phyloP scores from a whole-genome alignment of 35 echinoderm and acorn worm species.

The Ptychodera flava region DNA sequence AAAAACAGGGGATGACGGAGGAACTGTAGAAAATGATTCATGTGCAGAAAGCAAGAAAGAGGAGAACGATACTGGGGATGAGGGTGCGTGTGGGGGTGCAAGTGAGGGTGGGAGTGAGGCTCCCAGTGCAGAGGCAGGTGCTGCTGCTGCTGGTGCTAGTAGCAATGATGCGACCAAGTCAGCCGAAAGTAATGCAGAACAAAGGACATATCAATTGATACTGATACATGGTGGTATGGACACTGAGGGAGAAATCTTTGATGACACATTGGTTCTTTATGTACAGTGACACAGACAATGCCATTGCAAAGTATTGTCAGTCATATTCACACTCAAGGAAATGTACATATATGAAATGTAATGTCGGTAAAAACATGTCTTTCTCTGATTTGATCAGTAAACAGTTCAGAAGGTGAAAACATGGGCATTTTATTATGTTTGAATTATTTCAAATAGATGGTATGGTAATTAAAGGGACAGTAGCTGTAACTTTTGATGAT shows the following conservation, averaged over 20 bases:
- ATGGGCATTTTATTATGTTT: no score
- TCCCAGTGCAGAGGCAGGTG: slow-evolving; percentile 5
- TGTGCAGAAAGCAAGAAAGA: background rate
- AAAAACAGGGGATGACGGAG: background rate
- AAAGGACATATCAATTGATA: slow-evolving; percentile 20
- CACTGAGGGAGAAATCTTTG: slow-evolving; percentile 76
- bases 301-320: no score
- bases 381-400: no score
- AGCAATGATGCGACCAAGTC: background rate
- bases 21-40: slow-evolving; percentile 2
- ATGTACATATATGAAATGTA: no score
- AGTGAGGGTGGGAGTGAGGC: background rate
- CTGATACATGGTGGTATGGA: slow-evolving; percentile 95
- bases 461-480: no score
- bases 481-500: no score
- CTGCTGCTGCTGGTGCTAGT: background rate
- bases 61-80: background rate
- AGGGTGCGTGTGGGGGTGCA: slow-evolving; percentile 2
- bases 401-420: no score
- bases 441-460: no score
- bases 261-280: slow-evolving; percentile 72
- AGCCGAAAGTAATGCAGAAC: background rate
- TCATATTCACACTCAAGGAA: no score
- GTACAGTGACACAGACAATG: background rate
- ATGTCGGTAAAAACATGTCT: no score